Base-by-base conservation (phyloP, 2,888 invertebrate genomes). In the Campaea margaritaria region DNA sequence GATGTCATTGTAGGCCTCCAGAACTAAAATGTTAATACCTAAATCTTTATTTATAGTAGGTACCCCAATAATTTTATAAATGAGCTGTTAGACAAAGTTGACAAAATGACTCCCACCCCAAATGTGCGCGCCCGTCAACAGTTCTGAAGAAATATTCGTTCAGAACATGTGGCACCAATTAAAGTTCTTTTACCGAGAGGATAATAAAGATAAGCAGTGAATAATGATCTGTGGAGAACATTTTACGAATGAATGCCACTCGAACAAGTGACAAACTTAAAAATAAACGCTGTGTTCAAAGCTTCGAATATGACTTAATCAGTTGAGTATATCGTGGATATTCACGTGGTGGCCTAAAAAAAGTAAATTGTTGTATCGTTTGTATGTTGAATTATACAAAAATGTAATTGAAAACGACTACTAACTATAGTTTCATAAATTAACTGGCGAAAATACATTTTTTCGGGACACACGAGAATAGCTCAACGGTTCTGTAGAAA, bases 131-230 rank as follows among this genome's bases (percentile, higher is more conserved):
- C 75, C 77, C 82, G 85, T 82, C 85, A 82, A 81, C 86, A 82
- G 77, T 63, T 74, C 67, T 70, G 73, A n/a, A n/a, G n/a, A 77
- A 75, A 76, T 82, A 82, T 82, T 79, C 74, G 75, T 83, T 82
- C 75, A 70, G 70, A 84, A 87, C 90, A 90, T 89, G 87, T 90
- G 90, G 87, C 79, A 86, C 83, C 89, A 90, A 90, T 90, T 90
- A 90, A 83, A 88, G 82, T 85, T 87, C 83, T 89, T 89, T 87
- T 85, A 85, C 79, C 78, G 78, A 82, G 83, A 83, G 83, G 72
- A 81, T 85, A 86, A 87, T 88, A 86, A 87, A 90, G 89, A 90
- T 89, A 89, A 86, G 82, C 82, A 72, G 70, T 87, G 85, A 89
- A 85, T 89, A 89, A 89, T 89, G 82, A 86, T 80, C 86, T 87